phyloP scores from a whole-genome alignment of 2,888 invertebrate genomes.

The Globia sparganii region DNA sequence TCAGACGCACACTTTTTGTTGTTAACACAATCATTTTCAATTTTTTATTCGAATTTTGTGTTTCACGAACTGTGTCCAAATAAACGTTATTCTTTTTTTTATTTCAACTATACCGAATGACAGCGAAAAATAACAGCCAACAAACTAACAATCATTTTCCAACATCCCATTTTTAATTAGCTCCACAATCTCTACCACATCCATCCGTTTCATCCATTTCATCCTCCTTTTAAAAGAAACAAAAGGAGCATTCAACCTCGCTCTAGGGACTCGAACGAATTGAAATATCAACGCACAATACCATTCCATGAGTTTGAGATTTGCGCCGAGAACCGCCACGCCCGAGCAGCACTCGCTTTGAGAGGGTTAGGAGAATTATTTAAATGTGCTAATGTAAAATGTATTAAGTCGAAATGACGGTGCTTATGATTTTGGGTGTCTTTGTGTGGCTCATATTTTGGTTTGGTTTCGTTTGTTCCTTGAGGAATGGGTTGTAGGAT shows the following conservation, averaged over 20 bases:
- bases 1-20: too few relatives aligned
- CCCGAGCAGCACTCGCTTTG: constrained; percentile 64
- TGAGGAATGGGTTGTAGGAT: background rate
- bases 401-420: constrained; percentile 60
- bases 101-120: too few relatives aligned
- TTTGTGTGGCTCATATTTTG: constrained; percentile 46
- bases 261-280: constrained; percentile 75
- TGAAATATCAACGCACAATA: constrained; percentile 83
- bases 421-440: constrained; percentile 50
- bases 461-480: background rate
- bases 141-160: constrained; percentile 4
- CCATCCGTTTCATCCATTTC: constrained; percentile 68
- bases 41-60: too few relatives aligned
- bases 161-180: constrained; percentile 27
- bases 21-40: too few relatives aligned
- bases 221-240: constrained; percentile 71
- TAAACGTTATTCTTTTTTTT: too few relatives aligned
- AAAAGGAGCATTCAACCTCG: constrained; percentile 80
- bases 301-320: constrained; percentile 75
- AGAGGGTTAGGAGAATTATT: constrained; percentile 74
- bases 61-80: too few relatives aligned
- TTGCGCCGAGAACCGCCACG: constrained; percentile 65
- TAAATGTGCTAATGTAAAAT: constrained; percentile 70
- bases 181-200: constrained; percentile 66
- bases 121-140: background rate